These are phyloP conservation scores for Pycnomerus fuliginosus DNA, from an alignment of 2,888 invertebrate species.

Conservation along the genomic window DNA sequence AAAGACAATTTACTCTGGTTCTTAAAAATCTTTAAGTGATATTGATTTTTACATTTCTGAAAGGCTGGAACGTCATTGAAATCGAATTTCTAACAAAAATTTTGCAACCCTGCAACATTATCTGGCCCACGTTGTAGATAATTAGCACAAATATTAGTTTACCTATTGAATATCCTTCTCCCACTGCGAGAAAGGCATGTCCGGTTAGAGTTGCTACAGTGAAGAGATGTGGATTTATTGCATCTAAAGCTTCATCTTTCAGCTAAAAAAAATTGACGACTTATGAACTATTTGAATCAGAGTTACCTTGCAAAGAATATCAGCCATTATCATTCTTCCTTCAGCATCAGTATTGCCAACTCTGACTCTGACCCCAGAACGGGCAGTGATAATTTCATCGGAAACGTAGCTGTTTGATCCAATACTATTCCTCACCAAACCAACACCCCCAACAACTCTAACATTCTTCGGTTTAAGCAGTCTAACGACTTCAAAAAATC, in stretches of 20 bases:
- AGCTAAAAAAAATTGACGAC: conserved; percentile 51
- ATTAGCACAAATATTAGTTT: too few relatives aligned
- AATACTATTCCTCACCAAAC: conserved; percentile 87
- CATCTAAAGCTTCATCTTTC: conserved; percentile 67
- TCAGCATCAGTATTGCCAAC: conserved; percentile 96
- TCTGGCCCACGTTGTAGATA: too few relatives aligned
- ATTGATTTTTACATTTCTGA: too few relatives aligned
- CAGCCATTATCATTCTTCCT: conserved; percentile 91
- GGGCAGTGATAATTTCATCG: conserved; percentile 84
- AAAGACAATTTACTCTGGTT: too few relatives aligned
- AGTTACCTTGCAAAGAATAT: conserved; percentile 76
- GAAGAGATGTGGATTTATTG: conserved; percentile 79
- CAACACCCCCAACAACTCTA: conserved; percentile 79
- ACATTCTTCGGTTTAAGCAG: conserved; percentile 68
- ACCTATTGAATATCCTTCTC: conserved; percentile 70
- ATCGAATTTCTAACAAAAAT: too few relatives aligned
- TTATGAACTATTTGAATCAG: not conserved
- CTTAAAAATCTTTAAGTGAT: too few relatives aligned
- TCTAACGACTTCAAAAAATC: conserved; percentile 78
- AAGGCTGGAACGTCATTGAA: too few relatives aligned
- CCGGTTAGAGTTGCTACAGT: conserved; percentile 91
- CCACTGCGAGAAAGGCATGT: conserved; percentile 72
- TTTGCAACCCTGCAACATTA: too few relatives aligned
- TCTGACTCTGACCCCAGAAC: conserved; percentile 81
- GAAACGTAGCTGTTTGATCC: conserved; percentile 86